Conservation (phyloP, 2,797 vertebrate genomes). For the Labeo calbasu region DNA sequence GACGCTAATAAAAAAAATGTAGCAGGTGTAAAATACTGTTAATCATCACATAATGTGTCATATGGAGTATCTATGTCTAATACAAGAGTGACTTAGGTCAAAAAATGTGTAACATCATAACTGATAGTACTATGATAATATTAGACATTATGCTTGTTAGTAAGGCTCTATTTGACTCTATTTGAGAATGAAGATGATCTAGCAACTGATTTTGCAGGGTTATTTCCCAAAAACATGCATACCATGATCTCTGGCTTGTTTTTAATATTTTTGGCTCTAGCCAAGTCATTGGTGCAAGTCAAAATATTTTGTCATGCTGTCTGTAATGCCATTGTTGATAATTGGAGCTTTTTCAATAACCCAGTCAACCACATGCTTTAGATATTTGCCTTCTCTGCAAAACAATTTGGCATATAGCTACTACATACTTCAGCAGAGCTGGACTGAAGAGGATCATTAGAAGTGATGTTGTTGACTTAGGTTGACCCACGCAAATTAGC, state of each 20-base stretch:
- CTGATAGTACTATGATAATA: not conserved
- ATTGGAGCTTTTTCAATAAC: not conserved
- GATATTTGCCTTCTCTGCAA: constrained; percentile 35
- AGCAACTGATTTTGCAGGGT: not conserved
- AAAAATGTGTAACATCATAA: not conserved
- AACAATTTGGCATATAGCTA: constrained; percentile 19
- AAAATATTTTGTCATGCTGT: not conserved
- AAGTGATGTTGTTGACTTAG: not conserved
- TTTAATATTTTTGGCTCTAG: constrained; percentile 1
- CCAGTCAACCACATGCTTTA: constrained; percentile 15
- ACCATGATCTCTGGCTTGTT: not conserved
- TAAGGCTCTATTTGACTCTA: not conserved
- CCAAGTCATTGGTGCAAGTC: not conserved
- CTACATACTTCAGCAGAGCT: constrained; percentile 12
- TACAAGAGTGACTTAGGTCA: not conserved
- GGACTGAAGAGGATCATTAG: constrained; percentile 8
- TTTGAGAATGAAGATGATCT: not conserved
- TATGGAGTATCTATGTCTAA: not conserved
- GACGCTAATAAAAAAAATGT: constrained; percentile 20
- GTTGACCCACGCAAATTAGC: not conserved
- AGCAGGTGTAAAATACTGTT: constrained; percentile 1
- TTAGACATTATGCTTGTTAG: not conserved
- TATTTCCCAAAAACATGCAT: not conserved
- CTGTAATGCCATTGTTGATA: constrained; percentile 15
- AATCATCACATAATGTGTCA: not conserved